Evolutionary conservation across 2,113 vertebrate species (phyloP), one percentile per base, ranked within the genome.

Genomic region (Myiozetetes cayanensis): DNA sequence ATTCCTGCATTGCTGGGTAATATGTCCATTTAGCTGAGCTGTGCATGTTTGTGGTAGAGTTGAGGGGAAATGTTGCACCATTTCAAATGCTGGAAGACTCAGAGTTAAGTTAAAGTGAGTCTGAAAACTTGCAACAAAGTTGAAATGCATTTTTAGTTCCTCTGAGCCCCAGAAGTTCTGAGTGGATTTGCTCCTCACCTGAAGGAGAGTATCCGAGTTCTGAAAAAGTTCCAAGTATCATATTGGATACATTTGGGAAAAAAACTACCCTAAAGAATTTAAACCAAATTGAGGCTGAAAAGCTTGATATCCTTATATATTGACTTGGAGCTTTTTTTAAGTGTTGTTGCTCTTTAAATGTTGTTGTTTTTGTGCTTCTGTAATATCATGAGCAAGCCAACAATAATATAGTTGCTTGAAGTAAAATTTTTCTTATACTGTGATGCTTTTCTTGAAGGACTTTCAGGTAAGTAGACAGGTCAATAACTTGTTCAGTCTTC

Each of bases 321-420:
- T 92, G 93, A 89, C 49, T 79, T 91, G 46, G 1, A 86, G 59
- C 9, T 74, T 89, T 84, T 70, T 83, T 10, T 5, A 62, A 59
- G 31, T 41, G 22, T 33, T 87, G 43, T 52, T 81, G 43, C n/a
- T 91, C 61, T 85, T 75, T 85, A 74, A 86, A 44, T 72, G 37
- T 14, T 84, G 33, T 35, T 89, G 72, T 1, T 7, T 46, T 80
- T 87, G 62, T 86, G 31, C n/a, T 82, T 37, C 46, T 94, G 72
- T 88, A 88, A 84, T 94, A 90, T 52, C 35, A 23, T 28, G 33
- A 95, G 43, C 65, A 75, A 92, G 30, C 18, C 66, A 73, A 90
- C 80, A 89, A 90, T 90, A 84, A 84, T 62, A 37, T 7, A 89
- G 86, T 95, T 89, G 85, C 79, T 95, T 93, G 72, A 86, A 95